A percentile compares a stretch with the other conserved stretches of the same genome.
phyloP scores from a whole-genome alignment of 1,140 invertebrate genomes.

The Drosophila bocqueti region DNA sequence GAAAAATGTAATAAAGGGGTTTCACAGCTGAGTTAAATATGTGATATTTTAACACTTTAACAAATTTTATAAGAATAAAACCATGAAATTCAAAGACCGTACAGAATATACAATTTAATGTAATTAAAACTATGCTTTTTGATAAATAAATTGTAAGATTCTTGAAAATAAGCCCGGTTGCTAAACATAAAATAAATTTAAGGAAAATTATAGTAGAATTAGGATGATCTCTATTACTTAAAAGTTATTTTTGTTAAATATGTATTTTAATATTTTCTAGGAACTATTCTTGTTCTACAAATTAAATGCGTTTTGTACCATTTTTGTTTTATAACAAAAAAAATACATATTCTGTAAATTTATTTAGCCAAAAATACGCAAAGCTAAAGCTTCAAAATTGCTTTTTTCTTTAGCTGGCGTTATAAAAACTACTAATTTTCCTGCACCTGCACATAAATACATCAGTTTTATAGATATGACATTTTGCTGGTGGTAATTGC shows the following conservation, averaged over 20 bases:
- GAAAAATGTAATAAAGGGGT: neutral
- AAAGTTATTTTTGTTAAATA: no score
- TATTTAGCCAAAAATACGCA: neutral
- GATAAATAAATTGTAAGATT: no score
- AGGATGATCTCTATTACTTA: neutral
- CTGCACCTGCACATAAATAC: slow-evolving; percentile 1
- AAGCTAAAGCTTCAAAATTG: neutral
- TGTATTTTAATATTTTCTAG: no score
- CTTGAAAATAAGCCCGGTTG: neutral
- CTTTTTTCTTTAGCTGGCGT: neutral
- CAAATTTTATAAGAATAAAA: neutral
- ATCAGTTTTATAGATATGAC: neutral
- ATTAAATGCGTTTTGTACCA: no score
- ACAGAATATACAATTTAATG: neutral
- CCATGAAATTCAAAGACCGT: no score
- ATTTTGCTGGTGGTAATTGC: slow-evolving; percentile 27
- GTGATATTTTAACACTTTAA: neutral
- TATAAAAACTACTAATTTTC: neutral
- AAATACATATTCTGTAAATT: no score
- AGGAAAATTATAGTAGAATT: neutral
- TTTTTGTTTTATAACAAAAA: no score
- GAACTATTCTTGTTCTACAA: no score
- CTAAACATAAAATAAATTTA: neutral
- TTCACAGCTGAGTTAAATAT: neutral
- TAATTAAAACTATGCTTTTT: neutral